phyloP scores from a whole-genome alignment of 2,113 vertebrate species.

The Xenopus tropicalis region DNA sequence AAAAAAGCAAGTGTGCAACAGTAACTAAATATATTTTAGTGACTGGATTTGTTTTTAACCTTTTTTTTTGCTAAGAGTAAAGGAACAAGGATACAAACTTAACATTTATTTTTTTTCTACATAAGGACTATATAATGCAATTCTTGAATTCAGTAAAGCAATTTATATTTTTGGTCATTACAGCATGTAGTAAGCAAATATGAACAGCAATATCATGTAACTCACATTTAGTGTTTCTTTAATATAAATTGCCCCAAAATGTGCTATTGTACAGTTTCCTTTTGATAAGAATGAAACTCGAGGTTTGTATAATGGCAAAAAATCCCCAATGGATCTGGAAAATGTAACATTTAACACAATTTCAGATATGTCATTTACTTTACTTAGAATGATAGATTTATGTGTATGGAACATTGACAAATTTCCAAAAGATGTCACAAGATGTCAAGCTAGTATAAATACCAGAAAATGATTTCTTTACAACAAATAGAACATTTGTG shows the following conservation, averaged over 20 bases:
- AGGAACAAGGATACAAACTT: no score
- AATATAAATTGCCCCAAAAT: not conserved
- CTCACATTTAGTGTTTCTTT: not conserved
- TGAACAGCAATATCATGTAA: no score
- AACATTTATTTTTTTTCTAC: no score
- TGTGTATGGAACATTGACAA: slow-evolving; percentile 39
- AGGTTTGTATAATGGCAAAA: slow-evolving; percentile 21
- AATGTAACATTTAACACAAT: slow-evolving; percentile 38
- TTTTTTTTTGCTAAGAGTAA: no score
- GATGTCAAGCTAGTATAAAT: slow-evolving; percentile 31
- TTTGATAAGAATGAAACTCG: slow-evolving; percentile 25
- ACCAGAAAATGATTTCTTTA: slow-evolving; percentile 38
- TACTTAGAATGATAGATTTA: slow-evolving; percentile 39
- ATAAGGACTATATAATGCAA: no score
- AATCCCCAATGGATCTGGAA: slow-evolving; percentile 11
- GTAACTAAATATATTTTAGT: no score
- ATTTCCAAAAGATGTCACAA: slow-evolving; percentile 39
- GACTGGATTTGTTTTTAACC: no score
- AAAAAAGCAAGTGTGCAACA: no score
- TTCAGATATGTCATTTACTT: slow-evolving; percentile 29
- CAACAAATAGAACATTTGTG: slow-evolving; percentile 25
- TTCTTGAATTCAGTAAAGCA: no score
- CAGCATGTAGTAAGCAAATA: no score
- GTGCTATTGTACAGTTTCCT: not conserved
- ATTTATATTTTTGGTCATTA: no score